phyloP scores from a whole-genome alignment of 1,140 invertebrate genomes.

The Lasioglossum albipes region DNA sequence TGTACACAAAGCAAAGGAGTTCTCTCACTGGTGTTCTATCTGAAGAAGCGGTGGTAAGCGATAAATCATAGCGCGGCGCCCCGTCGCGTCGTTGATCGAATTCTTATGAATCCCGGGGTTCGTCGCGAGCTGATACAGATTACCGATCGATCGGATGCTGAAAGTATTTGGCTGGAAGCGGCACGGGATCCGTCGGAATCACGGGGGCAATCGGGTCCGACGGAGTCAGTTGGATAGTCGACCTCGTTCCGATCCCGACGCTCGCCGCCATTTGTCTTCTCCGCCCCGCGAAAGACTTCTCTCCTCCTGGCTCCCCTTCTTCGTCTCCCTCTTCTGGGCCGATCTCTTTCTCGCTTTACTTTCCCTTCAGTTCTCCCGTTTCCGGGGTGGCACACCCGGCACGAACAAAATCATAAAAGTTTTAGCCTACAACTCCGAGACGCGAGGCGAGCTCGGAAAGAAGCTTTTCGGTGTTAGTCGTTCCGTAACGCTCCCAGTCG shows the following conservation, averaged over 20 bases:
- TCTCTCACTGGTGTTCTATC: too few species aligned
- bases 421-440: slow-evolving; percentile 62
- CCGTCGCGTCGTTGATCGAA: slow-evolving; percentile 21
- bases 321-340: neutral
- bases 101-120: slow-evolving; percentile 28
- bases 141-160: slow-evolving; percentile 19
- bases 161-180: slow-evolving; percentile 26
- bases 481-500: slow-evolving; percentile 35
- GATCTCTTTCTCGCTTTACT: too few species aligned
- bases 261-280: slow-evolving; percentile 56
- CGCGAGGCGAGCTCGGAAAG: slow-evolving; percentile 30
- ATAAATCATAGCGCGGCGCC: slow-evolving; percentile 18
- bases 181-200: slow-evolving; percentile 47
- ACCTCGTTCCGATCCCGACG: slow-evolving; percentile 36
- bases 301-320: neutral
- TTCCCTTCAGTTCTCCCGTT: neutral
- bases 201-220: slow-evolving; percentile 54
- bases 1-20: too few species aligned
- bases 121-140: slow-evolving; percentile 32
- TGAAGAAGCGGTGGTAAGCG: neutral
- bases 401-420: slow-evolving; percentile 71
- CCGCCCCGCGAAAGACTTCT: slow-evolving; percentile 26
- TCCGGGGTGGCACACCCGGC: slow-evolving; percentile 31
- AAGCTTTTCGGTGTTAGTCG: slow-evolving; percentile 58
- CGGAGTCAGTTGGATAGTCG: slow-evolving; percentile 56